Percentiles rank a stretch among this genome's conserved stretches.
phyloP scores from a whole-genome alignment of 2,888 invertebrate genomes.

The Drosophila antonietae region DNA sequence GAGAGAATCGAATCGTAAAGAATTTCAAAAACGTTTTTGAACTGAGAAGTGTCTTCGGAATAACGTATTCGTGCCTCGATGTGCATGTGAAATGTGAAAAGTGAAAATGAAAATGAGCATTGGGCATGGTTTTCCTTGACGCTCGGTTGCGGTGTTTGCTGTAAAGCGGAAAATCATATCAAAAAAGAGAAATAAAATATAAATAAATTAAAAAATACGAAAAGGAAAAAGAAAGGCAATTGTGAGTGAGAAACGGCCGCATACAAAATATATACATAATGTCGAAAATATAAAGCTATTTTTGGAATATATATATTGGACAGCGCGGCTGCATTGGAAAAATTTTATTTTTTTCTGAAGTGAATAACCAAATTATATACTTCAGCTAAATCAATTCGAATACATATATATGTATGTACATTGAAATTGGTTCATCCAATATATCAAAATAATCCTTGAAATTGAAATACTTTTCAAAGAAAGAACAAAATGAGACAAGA shows the following conservation, averaged over 20 bases:
- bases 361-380: conserved; percentile 40
- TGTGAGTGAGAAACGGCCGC: conserved; percentile 60
- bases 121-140: conserved; percentile 74
- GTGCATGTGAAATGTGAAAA: conserved; percentile 74
- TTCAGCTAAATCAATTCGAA: conserved; percentile 15
- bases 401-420: neutral
- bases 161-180: conserved; percentile 62
- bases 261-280: conserved; percentile 60
- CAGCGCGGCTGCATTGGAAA: conserved; percentile 68
- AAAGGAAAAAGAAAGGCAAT: conserved; percentile 64
- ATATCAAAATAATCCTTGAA: conserved; percentile 22
- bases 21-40: conserved; percentile 57
- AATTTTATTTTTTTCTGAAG: conserved; percentile 9
- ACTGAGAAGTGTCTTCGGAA: conserved; percentile 35
- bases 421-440: conserved; percentile 15
- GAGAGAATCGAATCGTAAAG: conserved; percentile 25
- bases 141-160: conserved; percentile 55
- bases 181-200: conserved; percentile 33
- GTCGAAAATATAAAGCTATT: conserved; percentile 77
- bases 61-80: conserved; percentile 19
- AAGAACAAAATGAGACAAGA: neutral
- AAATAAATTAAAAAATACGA: conserved; percentile 16
- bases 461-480: conserved; percentile 12
- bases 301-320: conserved; percentile 76
- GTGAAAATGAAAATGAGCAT: conserved; percentile 74